phyloP scores from a whole-genome alignment of 2,888 invertebrate genomes.

The Cistogaster globosa region DNA sequence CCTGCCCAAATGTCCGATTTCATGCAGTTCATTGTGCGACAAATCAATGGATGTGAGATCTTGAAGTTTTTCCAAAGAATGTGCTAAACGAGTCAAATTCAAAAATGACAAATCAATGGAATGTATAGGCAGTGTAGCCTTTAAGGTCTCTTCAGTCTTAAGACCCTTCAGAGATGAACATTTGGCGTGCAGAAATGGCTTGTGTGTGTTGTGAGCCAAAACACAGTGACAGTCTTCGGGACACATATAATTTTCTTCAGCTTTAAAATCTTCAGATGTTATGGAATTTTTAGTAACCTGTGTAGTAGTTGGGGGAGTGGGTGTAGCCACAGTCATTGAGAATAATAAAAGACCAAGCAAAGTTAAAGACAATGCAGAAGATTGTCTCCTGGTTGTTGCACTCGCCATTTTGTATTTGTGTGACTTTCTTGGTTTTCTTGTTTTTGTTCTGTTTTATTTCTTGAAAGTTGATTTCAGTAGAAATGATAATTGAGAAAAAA shows the following conservation, averaged over 20 bases:
- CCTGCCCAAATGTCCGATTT: constrained; percentile 85
- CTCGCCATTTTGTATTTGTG: constrained; percentile 57
- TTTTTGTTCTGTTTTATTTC: not conserved
- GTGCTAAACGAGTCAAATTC: constrained; percentile 84
- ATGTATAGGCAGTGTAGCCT: constrained; percentile 79
- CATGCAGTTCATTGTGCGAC: constrained; percentile 86
- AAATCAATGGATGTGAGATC: constrained; percentile 87
- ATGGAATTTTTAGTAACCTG: not conserved
- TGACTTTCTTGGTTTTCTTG: not conserved
- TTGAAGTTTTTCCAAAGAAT: constrained; percentile 85
- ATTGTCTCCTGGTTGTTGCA: constrained; percentile 53
- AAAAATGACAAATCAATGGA: constrained; percentile 87
- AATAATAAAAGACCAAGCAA: constrained; percentile 55
- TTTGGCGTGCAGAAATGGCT: constrained; percentile 79
- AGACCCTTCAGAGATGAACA: constrained; percentile 80
- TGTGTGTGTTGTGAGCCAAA: constrained; percentile 75
- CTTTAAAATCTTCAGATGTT: constrained; percentile 41
- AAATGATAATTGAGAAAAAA: not conserved
- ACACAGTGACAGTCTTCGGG: constrained; percentile 80
- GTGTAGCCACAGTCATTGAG: constrained; percentile 51
- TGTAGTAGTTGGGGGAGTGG: constrained; percentile 16
- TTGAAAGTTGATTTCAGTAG: constrained; percentile 32
- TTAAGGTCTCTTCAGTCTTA: constrained; percentile 69
- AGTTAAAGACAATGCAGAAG: constrained; percentile 53
- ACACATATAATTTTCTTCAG: constrained; percentile 74